Percentiles rank a stretch among this genome's conserved stretches.
phyloP scores from a whole-genome alignment of 2,797 vertebrate species.

The Neostethus bicornis region DNA sequence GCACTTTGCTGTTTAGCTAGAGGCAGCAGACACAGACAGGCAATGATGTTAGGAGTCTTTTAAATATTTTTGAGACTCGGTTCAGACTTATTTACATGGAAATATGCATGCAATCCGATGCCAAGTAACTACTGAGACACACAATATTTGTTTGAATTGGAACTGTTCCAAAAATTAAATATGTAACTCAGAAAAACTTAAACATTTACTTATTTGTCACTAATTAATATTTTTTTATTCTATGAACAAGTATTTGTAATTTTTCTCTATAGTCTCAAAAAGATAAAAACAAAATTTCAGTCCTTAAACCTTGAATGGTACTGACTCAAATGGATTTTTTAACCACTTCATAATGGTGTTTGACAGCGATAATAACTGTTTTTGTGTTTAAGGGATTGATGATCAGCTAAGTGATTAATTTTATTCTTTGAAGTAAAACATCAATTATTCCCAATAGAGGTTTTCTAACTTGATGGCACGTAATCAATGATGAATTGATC shows the following conservation, averaged over 20 bases:
- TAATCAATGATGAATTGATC: constrained; percentile 78
- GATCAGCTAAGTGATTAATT: constrained; percentile 54
- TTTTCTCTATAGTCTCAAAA: too few relatives aligned
- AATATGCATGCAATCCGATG: too few relatives aligned
- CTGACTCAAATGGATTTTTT: too few relatives aligned
- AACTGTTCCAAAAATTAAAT: too few relatives aligned
- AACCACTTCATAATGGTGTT: constrained; percentile 24
- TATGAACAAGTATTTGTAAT: too few relatives aligned
- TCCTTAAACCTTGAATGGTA: too few relatives aligned
- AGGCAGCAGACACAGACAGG: constrained; percentile 48
- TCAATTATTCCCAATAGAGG: constrained; percentile 64
- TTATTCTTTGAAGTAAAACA: constrained; percentile 44
- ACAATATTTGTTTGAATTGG: too few relatives aligned
- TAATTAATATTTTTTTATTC: too few relatives aligned
- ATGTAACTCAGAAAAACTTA: too few relatives aligned
- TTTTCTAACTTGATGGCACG: constrained; percentile 69
- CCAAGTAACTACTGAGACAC: too few relatives aligned
- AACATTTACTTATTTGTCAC: too few relatives aligned
- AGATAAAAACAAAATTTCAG: too few relatives aligned
- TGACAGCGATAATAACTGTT: constrained; percentile 34
- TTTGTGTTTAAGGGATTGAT: constrained; percentile 35
- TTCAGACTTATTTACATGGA: constrained; percentile 56
- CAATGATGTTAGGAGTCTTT: constrained; percentile 53
- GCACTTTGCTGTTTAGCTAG: constrained; percentile 60
- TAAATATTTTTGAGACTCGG: constrained; percentile 59